phyloP scores from a whole-genome alignment of 2,797 vertebrate genomes.

The Craterocephalus amniculus region DNA sequence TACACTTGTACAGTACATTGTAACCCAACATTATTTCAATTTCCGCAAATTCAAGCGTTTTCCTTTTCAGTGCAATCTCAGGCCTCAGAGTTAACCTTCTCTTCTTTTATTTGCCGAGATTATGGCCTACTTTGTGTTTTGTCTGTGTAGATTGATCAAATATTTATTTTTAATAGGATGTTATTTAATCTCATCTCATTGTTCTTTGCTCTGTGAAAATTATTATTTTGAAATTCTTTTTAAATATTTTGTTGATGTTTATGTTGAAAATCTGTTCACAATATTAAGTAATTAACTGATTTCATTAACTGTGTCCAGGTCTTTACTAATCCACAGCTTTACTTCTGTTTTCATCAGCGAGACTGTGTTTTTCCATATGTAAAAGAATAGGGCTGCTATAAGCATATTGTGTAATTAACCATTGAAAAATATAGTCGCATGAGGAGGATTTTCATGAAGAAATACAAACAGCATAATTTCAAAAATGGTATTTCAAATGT shows the following conservation, averaged over 20 bases:
- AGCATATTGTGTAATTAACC: background rate
- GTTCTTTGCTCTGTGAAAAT: too few relatives aligned
- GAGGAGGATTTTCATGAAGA: background rate
- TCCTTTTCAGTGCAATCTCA: slow-evolving; percentile 4
- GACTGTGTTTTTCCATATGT: too few relatives aligned
- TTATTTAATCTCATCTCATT: too few relatives aligned
- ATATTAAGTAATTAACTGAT: too few relatives aligned
- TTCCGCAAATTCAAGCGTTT: slow-evolving; percentile 8
- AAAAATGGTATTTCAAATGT: background rate
- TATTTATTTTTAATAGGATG: too few relatives aligned
- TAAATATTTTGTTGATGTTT: too few relatives aligned
- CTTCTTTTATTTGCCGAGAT: slow-evolving; percentile 7
- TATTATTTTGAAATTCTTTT: too few relatives aligned
- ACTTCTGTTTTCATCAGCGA: too few relatives aligned
- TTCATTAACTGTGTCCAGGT: too few relatives aligned
- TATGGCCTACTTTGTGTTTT: background rate
- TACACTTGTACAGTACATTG: slow-evolving; percentile 3
- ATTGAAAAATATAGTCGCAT: background rate
- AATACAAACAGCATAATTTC: background rate
- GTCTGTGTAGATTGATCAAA: background rate
- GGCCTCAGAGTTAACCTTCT: slow-evolving; percentile 10
- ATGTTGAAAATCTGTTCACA: too few relatives aligned
- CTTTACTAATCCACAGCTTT: too few relatives aligned
- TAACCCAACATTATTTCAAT: background rate
- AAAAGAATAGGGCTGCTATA: too few relatives aligned